phyloP scores from a whole-genome alignment of 2,113 vertebrate species.

The Prolemur simus region DNA sequence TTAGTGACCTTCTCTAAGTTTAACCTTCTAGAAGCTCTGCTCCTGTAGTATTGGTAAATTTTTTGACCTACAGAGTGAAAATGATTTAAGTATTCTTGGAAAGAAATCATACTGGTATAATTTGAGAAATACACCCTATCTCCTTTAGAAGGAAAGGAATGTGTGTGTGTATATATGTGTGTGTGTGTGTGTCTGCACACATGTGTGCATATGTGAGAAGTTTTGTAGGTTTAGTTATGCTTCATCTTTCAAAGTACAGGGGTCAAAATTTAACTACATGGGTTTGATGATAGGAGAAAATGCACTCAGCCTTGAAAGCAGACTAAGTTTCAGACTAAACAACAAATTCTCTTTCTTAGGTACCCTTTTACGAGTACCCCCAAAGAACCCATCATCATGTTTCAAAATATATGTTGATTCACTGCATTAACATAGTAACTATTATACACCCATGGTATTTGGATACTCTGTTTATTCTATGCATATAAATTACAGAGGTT shows the following conservation, averaged over 20 bases:
- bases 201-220: not conserved
- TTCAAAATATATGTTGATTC: slow-evolving; percentile 11
- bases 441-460: not conserved
- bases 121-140: not conserved
- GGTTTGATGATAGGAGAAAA: slow-evolving; percentile 23
- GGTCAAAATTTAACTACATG: slow-evolving; percentile 5
- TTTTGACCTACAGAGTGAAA: not conserved
- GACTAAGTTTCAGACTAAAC: not conserved
- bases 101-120: not conserved
- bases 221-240: not conserved
- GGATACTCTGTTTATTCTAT: not conserved
- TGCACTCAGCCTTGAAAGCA: not conserved
- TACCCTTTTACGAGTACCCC: not conserved
- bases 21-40: not conserved
- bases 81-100: slow-evolving; percentile 14
- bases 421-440: not conserved
- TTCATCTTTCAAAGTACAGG: not conserved
- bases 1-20: not conserved
- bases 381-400: slow-evolving; percentile 1
- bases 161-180: not conserved
- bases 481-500: slow-evolving; percentile 16
- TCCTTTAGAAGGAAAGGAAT: not conserved
- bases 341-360: slow-evolving; percentile 13
- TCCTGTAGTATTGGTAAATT: not conserved
- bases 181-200: not conserved